Evolutionary conservation across 2,888 invertebrate genomes (phyloP), one percentile per base, ranked within the genome.

Genomic region (Cotesia congregata): DNA sequence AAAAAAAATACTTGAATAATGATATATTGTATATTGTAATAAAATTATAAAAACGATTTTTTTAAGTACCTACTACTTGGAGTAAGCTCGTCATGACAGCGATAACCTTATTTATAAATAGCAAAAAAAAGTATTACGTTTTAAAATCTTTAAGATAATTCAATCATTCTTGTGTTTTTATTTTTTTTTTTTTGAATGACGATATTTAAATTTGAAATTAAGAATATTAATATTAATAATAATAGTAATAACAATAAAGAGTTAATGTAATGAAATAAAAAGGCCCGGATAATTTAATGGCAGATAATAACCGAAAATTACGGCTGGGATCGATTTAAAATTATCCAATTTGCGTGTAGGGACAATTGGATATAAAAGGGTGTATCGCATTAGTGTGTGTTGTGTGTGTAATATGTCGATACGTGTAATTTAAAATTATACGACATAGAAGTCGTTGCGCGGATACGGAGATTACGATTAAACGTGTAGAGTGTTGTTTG

Each of bases 401-500:
- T 65, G 4, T 30, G 30, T 65, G 20, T 65, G 12, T 9, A 65
- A 65, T 65, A 65, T 59, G 62, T 39, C 40, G 38, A 72, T 40
- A 72, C 39, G 15, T 39, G 61, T 41, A 68, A 40, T 39, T 62
- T n/a, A 62, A 60, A n/a, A 72, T 62, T 72, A 39, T 40, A 72
- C 40, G 39, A 40, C 17, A 62, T 39, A 67, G 50, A 50, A 50
- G 50, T 50, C 50, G 50, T 50, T 50, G 50, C 50, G 50, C 50
- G 50, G 50, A 50, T 50, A 50, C 50, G 50, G 50, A 50, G 9
- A 50, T 50, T 50, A 50, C 50, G 50, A 50, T 50, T 12, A 50
- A 50, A 50, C 50, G 50, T 50, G 50, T 30, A 30, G 30, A 30
- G 30, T 59, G 68, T 77, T 78, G 81, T 67, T 85, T 87, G 87